These are phyloP conservation scores for Rhagophthalmus giganteus DNA, from an alignment of 2,888 invertebrate genomes.

Conservation along the genomic window DNA sequence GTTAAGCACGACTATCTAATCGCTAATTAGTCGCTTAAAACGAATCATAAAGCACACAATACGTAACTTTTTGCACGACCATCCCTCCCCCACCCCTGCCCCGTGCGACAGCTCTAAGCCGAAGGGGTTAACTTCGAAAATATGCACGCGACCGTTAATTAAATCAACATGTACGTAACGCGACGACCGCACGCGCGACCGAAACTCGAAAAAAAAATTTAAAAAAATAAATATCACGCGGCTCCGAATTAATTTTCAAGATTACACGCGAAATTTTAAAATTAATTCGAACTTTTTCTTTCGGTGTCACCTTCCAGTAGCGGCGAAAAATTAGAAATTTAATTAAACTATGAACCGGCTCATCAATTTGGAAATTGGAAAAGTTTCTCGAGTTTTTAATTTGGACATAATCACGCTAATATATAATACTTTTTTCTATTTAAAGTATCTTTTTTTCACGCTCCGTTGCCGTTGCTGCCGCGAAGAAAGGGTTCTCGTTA, in stretches of 20 bases:
- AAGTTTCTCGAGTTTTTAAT: slow-evolving; percentile 24
- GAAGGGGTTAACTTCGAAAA: neutral
- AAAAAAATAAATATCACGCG: too few species aligned
- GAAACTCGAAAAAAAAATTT: neutral
- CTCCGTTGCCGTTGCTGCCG: neutral
- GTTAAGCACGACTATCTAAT: slow-evolving; percentile 46
- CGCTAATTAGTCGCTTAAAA: slow-evolving; percentile 40
- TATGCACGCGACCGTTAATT: neutral
- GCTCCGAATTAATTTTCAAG: slow-evolving; percentile 14
- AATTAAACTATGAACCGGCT: slow-evolving; percentile 23
- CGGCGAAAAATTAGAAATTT: slow-evolving; percentile 23
- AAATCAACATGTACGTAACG: too few species aligned
- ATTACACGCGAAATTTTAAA: slow-evolving; percentile 17
- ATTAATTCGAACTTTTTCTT: slow-evolving; percentile 18
- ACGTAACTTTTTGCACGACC: neutral
- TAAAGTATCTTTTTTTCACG: neutral
- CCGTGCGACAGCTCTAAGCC: too few species aligned
- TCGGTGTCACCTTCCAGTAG: slow-evolving; percentile 20
- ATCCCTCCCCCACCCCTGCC: neutral
- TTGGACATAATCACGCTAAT: slow-evolving; percentile 12
- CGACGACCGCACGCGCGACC: neutral
- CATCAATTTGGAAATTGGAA: slow-evolving; percentile 26
- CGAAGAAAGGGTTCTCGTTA: neutral
- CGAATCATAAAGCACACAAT: slow-evolving; percentile 31
- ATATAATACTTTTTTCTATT: slow-evolving; percentile 6